Percentiles rank a stretch among this genome's conserved stretches.
These are phyloP conservation scores for Triplophysa tibetana DNA, from an alignment of 2,113 vertebrate species.

Conservation along the genomic window DNA sequence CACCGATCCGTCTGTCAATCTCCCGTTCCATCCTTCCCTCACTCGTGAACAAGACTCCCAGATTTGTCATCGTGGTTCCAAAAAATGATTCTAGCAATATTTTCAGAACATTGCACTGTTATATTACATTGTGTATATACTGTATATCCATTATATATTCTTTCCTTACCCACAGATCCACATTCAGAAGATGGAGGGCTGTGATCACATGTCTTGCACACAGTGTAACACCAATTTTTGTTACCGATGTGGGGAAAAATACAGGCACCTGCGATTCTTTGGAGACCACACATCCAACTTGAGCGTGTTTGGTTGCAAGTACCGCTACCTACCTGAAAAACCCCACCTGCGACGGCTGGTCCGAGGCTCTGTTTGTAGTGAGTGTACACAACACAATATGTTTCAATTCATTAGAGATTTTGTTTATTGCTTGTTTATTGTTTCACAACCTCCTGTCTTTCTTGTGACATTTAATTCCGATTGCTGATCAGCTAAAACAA, in stretches of 20 bases:
- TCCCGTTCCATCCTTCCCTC: too few species aligned
- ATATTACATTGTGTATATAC: too few species aligned
- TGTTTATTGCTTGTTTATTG: background rate
- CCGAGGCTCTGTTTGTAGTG: conserved; percentile 95
- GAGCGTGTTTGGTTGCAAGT: conserved; percentile 99
- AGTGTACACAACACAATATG: conserved; percentile 59
- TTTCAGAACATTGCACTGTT: too few species aligned
- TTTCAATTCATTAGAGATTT: background rate
- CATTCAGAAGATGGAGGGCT: conserved; percentile 97
- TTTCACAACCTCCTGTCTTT: background rate
- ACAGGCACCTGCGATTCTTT: conserved; percentile 94
- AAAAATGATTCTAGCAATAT: too few species aligned
- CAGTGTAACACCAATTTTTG: conserved; percentile 99
- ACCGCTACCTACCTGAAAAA: conserved; percentile 95
- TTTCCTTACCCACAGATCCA: conserved; percentile 80
- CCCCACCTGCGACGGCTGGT: conserved; percentile 93
- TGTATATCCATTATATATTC: background rate
- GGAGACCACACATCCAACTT: conserved; percentile 98
- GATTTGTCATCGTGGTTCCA: too few species aligned
- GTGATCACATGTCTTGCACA: conserved; percentile 97
- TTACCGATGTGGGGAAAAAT: conserved; percentile 95
- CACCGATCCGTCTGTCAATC: too few species aligned
- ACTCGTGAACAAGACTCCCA: too few species aligned
- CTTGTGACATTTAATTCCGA: background rate
- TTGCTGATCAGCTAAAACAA: background rate